Evolutionary conservation across 1,140 invertebrate species (phyloP).

Genomic region (Rhizoglyphus robini): DNA sequence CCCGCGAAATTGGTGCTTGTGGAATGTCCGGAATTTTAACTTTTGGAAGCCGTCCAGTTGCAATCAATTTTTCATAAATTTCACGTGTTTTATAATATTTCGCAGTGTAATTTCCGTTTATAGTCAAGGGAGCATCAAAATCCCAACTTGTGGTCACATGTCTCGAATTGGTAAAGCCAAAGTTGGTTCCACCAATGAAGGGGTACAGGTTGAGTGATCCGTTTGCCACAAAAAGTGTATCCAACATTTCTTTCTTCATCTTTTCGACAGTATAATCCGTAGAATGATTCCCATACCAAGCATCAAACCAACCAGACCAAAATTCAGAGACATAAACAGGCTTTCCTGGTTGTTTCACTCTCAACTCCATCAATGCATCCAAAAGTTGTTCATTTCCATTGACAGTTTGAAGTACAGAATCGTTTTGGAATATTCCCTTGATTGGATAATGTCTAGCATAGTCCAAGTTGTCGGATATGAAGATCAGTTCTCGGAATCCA

Average conservation of each 20-base stretch:
- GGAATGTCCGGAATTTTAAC: background rate
- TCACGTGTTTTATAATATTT: conserved; percentile 36
- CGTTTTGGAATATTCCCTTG: background rate
- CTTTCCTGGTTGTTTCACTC: conserved; percentile 24
- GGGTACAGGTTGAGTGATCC: conserved; percentile 32
- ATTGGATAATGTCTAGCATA: background rate
- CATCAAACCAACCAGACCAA: conserved; percentile 34
- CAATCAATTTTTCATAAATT: conserved; percentile 32
- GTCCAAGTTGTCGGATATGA: background rate
- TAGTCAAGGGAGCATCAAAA: conserved; percentile 39
- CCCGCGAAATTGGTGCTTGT: background rate
- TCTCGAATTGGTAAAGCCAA: conserved; percentile 21
- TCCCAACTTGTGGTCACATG: conserved; percentile 36
- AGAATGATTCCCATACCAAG: conserved; percentile 28
- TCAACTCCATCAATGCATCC: background rate
- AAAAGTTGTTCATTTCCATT: background rate
- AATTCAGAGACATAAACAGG: conserved; percentile 34
- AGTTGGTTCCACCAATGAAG: conserved; percentile 25
- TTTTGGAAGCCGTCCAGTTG: background rate
- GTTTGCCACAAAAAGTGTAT: conserved; percentile 27
- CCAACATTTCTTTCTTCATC: conserved; percentile 24
- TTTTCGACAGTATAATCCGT: conserved; percentile 12
- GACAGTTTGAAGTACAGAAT: background rate
- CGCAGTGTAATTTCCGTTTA: conserved; percentile 38
- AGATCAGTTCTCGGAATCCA: conserved; percentile 1